Evolutionary conservation across 2,797 vertebrate species (phyloP).

Genomic region (Rhinichthys osculus): DNA sequence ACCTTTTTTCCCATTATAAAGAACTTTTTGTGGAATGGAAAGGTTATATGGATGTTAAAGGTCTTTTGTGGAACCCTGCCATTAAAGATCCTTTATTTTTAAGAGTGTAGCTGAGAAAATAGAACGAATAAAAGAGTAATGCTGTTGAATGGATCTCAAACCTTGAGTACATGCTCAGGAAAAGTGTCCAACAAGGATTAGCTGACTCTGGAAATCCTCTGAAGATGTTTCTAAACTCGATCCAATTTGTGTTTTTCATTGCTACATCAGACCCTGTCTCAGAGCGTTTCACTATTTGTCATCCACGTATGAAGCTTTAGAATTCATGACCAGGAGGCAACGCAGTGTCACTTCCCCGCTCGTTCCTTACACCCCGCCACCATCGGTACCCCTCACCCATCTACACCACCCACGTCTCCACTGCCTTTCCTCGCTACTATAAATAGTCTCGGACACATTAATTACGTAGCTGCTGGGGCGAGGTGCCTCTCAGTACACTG

Average conservation of each 20-base stretch:
- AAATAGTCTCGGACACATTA: constrained; percentile 74
- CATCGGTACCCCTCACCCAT: constrained; percentile 54
- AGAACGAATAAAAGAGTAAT: not conserved
- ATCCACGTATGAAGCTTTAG: not conserved
- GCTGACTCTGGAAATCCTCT: not conserved
- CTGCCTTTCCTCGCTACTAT: constrained; percentile 63
- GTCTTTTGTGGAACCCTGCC: not conserved
- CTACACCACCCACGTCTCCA: constrained; percentile 46
- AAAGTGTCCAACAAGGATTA: not conserved
- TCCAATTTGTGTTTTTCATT: constrained; percentile 2
- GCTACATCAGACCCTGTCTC: not conserved
- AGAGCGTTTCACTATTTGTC: not conserved
- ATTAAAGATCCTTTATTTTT: not conserved
- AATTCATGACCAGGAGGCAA: not conserved
- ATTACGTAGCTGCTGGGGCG: constrained; percentile 70
- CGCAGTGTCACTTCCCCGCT: not conserved
- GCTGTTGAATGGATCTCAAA: not conserved
- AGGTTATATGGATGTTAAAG: not conserved
- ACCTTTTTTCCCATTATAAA: not conserved
- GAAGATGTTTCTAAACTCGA: not conserved
- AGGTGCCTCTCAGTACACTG: constrained; percentile 65
- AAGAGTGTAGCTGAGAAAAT: not conserved
- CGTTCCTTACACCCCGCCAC: constrained; percentile 27
- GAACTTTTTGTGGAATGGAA: not conserved
- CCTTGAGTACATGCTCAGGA: not conserved